These are phyloP conservation scores for Aselliscus stoliczkanus DNA, from an alignment of 2,797 vertebrate genomes.

Conservation along the genomic window DNA sequence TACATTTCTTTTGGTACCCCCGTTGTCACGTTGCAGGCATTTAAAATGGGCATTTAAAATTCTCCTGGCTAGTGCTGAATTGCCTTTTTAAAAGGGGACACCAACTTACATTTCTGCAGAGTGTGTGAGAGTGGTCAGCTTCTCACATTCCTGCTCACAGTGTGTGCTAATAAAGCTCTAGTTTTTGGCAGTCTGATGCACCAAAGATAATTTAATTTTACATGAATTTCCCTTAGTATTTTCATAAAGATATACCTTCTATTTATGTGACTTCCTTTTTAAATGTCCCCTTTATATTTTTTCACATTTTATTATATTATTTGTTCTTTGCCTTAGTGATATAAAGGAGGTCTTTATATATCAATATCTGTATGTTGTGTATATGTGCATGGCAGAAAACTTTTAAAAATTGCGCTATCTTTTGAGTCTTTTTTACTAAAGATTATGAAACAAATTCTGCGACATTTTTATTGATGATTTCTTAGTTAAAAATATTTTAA, in stretches of 20 bases:
- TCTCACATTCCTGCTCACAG: background rate
- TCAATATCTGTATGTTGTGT: background rate
- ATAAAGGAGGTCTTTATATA: background rate
- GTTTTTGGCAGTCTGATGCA: background rate
- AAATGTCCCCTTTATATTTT: background rate
- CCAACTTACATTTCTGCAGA: background rate
- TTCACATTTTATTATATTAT: background rate
- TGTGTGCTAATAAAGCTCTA: background rate
- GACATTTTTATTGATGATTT: background rate
- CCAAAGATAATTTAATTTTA: conserved; percentile 13
- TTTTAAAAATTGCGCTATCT: background rate
- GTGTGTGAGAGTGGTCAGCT: background rate
- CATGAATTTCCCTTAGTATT: background rate
- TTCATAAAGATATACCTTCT: background rate
- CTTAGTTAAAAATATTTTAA: background rate
- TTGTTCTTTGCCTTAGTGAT: background rate
- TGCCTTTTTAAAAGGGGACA: too few species aligned
- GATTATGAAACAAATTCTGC: background rate
- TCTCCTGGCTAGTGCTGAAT: too few species aligned
- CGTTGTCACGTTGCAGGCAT: too few species aligned
- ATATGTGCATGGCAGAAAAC: background rate
- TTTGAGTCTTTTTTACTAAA: background rate
- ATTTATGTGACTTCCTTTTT: background rate
- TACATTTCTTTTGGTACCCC: too few species aligned
- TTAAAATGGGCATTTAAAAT: too few species aligned